Base-by-base conservation (phyloP, 2,113 vertebrate species). In the Opisthocomus hoazin region DNA sequence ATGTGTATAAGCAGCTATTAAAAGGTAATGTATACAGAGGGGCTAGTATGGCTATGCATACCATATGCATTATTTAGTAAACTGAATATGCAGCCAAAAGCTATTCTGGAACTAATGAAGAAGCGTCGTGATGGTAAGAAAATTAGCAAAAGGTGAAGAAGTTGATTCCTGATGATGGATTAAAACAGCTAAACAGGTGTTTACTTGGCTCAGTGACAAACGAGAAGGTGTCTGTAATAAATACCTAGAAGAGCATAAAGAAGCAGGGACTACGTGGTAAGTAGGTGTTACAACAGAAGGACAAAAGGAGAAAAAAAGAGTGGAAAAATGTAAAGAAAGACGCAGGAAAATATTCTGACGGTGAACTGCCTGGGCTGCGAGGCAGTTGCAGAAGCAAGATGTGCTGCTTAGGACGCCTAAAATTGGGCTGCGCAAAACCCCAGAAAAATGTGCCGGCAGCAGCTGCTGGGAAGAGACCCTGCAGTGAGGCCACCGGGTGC, bases 131-230 rank as follows among this genome's bases (percentile, higher is more conserved):
- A 36, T 32, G 74, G 81, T 37, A 74, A 68, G 76, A 74, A 82
- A 95, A 94, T 83, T 77, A 91, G 83, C 24, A 3, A 65, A 94
- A 93, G 84, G 82, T 94, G 93, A 84, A 81, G 51, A 90, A 94
- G 89, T 26, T 90, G 82, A 68, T 81, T 56, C 80, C 86, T 69
- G 50, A 54, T 71, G 89, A 84, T 85, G 89, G 85, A 74, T 93
- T 92, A 69, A 89, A 93, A 36, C 37, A 80, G 53, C 76, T 89
- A 41, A 95, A 68, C 81, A 84, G 79, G 86, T 82, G 75, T 90
- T 74, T 78, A 58, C 78, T 90, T 94, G 84, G 92, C 90, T 91
- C 48, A 1, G 50, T 81, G 90, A 91, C 89, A 95, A 80, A 57
- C 0, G 3, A 77, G 79, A 79, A 57, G 54, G 48, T 43, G 71